Base-by-base conservation (phyloP, 1,140 invertebrate genomes). In the Helicoverpa zea region DNA sequence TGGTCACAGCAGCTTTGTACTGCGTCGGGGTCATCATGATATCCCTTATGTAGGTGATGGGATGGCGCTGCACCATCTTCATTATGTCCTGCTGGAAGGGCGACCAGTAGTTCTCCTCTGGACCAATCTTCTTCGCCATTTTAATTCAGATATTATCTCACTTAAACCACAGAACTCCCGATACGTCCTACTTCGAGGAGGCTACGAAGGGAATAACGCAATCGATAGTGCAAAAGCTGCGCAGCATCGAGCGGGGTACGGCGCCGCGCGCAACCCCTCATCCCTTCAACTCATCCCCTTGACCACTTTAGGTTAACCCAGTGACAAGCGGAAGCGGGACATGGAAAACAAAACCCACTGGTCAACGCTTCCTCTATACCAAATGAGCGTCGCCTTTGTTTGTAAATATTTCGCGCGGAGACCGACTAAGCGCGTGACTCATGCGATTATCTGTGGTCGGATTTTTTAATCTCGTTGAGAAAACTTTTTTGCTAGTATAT, bases 21-120 rank as follows among this genome's bases (percentile, higher is more conserved):
- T 72, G 68, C 49, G 47, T 72, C 23, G 68, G 68, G 18, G 68
- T 72, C 68, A 72, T 72, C 68, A 72, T 72, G 7, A 72, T 72
- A 13, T 72, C 68, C 68, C 68, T 52, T n/a, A 72, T 72, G 49
- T 72, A 72, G 4, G 14, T 30, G 23, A 72, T 51, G 0, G 68
- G 68, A 16, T 72, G 68, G 18, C 68, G 68, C 49, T 72, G 47
- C 23, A 72, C 68, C 68, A 51, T 52, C 68, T 54, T 72, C 18
- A 72, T 51, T 4, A 72, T 29, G 12, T 72, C 68, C 49, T 52
- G 68, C 49, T 72, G 68, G 47, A 72, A 72, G 14, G 68, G 68
- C 2, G 49, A 0, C 68, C 68, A 72, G 49, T 9, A 72, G 23
- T 72, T 72, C 12, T 72, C 68, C 49, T 72, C 68, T 30, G 68